Conservation (phyloP, 2,113 vertebrate species). For the Ranitomeya imitator region DNA sequence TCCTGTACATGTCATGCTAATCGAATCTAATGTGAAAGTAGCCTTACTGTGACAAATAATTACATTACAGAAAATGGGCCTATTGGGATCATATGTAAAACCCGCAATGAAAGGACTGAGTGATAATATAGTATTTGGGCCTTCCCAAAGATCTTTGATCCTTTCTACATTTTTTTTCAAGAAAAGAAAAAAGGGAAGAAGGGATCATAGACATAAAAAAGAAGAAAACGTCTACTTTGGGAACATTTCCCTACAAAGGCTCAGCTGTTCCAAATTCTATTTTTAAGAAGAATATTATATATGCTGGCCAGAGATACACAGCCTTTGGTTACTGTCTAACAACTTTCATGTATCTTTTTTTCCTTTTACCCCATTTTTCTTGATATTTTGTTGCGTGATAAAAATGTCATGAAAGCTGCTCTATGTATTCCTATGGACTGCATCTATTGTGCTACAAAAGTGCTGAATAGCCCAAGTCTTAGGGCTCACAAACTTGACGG, state of each 20-base stretch:
- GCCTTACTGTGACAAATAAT: conserved; percentile 17
- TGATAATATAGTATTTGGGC: not conserved
- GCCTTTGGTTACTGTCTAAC: not conserved
- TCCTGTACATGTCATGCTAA: not conserved
- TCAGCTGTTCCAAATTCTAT: not conserved
- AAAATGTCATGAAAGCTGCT: not conserved
- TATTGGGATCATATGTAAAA: not conserved
- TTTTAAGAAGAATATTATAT: not conserved
- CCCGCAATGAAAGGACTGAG: not conserved
- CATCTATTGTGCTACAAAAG: not conserved
- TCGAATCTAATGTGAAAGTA: not conserved
- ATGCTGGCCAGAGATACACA: not conserved
- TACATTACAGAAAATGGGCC: not conserved
- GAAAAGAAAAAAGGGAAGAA: not conserved
- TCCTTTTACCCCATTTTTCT: not conserved
- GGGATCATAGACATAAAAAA: not conserved
- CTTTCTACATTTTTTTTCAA: not conserved
- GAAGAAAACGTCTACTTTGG: not conserved
- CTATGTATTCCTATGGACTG: not conserved
- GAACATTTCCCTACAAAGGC: not conserved
- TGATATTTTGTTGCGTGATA: not conserved
- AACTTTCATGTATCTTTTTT: not conserved
- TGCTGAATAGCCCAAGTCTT: not conserved
- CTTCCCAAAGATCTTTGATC: not conserved
- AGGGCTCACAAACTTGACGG: not conserved